Percentiles rank a stretch among this genome's conserved stretches.
Conservation (phyloP, 2,113 vertebrate genomes). For the Beaufortia kweichowensis region DNA sequence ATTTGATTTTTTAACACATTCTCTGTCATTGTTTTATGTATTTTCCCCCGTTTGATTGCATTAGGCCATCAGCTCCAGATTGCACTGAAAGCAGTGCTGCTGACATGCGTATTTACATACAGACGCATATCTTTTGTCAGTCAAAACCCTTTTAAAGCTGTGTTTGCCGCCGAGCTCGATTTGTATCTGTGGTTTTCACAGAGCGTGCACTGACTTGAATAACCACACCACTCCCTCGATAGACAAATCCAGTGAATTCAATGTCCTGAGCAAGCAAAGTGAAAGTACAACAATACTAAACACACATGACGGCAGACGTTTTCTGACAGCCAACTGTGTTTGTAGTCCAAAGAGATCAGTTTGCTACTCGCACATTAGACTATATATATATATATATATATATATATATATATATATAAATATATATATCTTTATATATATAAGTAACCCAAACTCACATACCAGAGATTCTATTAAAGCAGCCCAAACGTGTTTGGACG, state of each 20-base stretch:
- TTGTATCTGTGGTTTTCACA: constrained; percentile 11
- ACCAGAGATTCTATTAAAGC: constrained; percentile 58
- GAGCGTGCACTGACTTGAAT: background rate
- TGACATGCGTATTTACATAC: constrained; percentile 8
- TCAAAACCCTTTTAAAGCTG: constrained; percentile 6
- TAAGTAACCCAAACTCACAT: constrained; percentile 50
- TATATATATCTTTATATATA: no score
- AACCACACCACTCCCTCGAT: constrained; percentile 16
- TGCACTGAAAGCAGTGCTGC: background rate
- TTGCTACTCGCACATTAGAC: constrained; percentile 16
- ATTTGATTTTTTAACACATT: background rate
- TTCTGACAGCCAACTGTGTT: background rate
- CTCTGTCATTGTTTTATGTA: background rate
- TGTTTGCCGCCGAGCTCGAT: constrained; percentile 5
- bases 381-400: no score
- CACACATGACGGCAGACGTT: background rate
- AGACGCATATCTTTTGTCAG: constrained; percentile 20
- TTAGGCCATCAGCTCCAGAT: background rate
- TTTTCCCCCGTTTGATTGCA: background rate
- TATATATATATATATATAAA: no score
- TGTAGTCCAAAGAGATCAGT: background rate
- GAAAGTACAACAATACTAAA: constrained; percentile 28
- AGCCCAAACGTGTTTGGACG: constrained; percentile 60
- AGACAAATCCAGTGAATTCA: background rate
- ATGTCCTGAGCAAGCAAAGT: background rate